These are phyloP conservation scores for Strigops habroptila DNA, from an alignment of 2,113 vertebrate genomes.

Conservation along the genomic window DNA sequence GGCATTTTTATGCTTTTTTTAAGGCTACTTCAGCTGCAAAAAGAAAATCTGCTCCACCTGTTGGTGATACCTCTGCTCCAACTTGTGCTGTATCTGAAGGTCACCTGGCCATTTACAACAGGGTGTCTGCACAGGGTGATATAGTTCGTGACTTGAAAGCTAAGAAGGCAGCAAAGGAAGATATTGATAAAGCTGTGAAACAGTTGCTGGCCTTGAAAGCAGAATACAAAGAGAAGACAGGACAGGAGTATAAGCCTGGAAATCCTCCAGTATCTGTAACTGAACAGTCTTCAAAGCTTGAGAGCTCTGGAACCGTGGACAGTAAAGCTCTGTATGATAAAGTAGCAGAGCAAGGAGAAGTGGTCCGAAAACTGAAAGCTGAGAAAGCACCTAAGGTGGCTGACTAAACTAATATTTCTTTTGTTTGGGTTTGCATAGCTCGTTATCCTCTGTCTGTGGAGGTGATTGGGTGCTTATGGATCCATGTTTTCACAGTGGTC, in stretches of 20 bases:
- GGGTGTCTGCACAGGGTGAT: constrained; percentile 85
- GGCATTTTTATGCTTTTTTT: background rate
- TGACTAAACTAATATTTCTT: background rate
- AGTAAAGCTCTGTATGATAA: constrained; percentile 67
- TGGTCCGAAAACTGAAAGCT: constrained; percentile 83
- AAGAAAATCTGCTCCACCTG: constrained; percentile 13
- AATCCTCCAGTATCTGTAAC: constrained; percentile 36
- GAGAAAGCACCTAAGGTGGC: constrained; percentile 75
- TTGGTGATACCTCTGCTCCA: background rate
- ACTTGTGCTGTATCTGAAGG: constrained; percentile 17
- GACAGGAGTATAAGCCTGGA: constrained; percentile 90
- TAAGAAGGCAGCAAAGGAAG: constrained; percentile 88
- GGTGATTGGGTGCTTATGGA: background rate
- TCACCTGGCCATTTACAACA: constrained; percentile 72
- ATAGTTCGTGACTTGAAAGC: constrained; percentile 87
- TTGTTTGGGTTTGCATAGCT: background rate
- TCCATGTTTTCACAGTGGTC: background rate
- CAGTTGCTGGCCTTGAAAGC: constrained; percentile 87
- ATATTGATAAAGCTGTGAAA: constrained; percentile 88
- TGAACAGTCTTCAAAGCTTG: background rate
- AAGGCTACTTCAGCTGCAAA: constrained; percentile 50
- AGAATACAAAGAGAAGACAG: constrained; percentile 88
- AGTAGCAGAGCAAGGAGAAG: constrained; percentile 69
- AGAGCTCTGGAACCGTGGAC: background rate
- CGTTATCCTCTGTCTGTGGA: background rate